Base-by-base conservation (phyloP, 2,113 vertebrate genomes). In the Microcebus jonahi region DNA sequence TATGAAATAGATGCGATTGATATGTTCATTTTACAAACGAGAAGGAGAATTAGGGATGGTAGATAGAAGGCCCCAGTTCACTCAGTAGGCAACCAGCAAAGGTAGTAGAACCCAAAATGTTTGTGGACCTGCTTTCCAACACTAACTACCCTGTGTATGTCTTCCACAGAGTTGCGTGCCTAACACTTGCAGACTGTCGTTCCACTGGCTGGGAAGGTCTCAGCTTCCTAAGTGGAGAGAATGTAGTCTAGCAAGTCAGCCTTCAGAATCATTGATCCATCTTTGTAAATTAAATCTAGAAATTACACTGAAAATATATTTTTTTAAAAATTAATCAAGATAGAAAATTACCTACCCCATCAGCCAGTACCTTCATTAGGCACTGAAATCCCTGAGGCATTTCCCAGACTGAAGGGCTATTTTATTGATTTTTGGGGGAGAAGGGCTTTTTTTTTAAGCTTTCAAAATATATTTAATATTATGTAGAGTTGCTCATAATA, bases 221-320 rank as follows among this genome's bases (percentile, higher is more conserved):
- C 15, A 50, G 29, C 31, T 53, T 92, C 18, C 59, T 48, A 81
- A 59, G 9, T 23, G 34, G 9, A 88, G 25, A 91, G 8, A 95
- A 67, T 3, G 15, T 36, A 34, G 29, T 12, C n/a, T 48, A 50
- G n/a, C 17, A 93, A 34, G 5, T 17, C 31, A 55, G 71, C 13
- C 36, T 75, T 50, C 10, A 71, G 31, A 95, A 86, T 67, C 67
- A 61, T n/a, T 20, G 6, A 42, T 42, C 3, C 1, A 10, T 13
- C 75, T 88, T 68, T 92, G 48, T 31, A 53, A 8, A 61, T 71
- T 93, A 89, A 95, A 91, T 93, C 53, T 93, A 79, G 18, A 89
- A 86, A 81, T 77, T n/a, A 34, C 55, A 67, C 53, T 65, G 39
- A 90, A 67, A 92, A 83, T 77, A 50, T 5, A 53, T 29, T 77